Conservation (phyloP, 2,797 vertebrate genomes). For the Mormyrus proboscirostris region DNA sequence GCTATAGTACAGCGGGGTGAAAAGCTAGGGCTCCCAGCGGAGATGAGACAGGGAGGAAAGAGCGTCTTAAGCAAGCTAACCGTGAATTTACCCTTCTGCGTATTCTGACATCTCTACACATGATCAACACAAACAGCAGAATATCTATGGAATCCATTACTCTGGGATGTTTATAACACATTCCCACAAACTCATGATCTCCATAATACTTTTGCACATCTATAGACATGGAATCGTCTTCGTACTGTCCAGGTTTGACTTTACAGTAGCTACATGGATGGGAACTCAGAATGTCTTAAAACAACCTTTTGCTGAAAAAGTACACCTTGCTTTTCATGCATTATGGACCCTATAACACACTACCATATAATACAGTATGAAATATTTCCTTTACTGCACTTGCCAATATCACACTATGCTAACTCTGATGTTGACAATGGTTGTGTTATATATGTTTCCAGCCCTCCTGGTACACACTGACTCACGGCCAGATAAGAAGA, state of each 20-base stretch:
- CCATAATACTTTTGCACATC: neutral
- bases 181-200: neutral
- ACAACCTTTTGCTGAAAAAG: neutral
- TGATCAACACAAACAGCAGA: neutral
- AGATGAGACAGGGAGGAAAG: neutral
- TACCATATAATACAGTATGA: neutral
- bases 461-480: neutral
- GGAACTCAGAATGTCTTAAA: neutral
- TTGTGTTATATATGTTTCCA: neutral
- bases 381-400: neutral
- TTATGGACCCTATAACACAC: neutral
- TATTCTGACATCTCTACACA: neutral
- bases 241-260: neutral
- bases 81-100: neutral
- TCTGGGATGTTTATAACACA: neutral
- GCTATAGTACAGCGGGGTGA: neutral
- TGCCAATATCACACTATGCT: neutral
- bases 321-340: neutral
- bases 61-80: neutral
- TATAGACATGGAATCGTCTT: neutral
- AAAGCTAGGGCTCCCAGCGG: neutral
- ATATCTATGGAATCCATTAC: neutral
- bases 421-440: neutral
- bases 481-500: neutral
- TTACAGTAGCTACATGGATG: neutral